phyloP scores from a whole-genome alignment of 2,113 vertebrate species.

The Puntigrus tetrazona region DNA sequence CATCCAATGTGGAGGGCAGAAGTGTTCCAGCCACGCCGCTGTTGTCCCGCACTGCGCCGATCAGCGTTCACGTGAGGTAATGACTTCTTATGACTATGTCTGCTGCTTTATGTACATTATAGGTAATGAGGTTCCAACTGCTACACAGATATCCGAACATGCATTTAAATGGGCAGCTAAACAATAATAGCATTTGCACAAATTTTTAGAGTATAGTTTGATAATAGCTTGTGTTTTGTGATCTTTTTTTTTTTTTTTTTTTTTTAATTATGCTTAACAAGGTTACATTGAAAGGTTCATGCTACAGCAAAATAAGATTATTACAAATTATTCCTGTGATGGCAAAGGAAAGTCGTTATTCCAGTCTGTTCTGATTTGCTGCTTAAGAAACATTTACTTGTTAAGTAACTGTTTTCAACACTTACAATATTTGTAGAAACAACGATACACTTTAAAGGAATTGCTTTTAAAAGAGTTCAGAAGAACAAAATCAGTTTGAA shows the following conservation, averaged over 20 bases:
- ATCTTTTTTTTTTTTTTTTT: no score
- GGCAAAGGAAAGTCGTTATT: background rate
- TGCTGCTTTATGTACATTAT: background rate
- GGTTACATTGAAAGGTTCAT: background rate
- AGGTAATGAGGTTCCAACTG: background rate
- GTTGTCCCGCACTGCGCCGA: slow-evolving; percentile 78
- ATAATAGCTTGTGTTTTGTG: background rate
- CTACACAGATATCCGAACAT: background rate
- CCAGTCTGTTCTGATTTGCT: background rate
- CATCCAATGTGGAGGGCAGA: slow-evolving; percentile 84
- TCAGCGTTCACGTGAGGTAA: slow-evolving; percentile 85
- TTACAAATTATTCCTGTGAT: background rate
- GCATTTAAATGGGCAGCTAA: background rate
- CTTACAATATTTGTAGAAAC: background rate
- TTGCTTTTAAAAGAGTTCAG: background rate
- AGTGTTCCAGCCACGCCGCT: slow-evolving; percentile 88
- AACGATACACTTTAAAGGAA: background rate
- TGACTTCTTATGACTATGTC: background rate
- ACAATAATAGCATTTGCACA: background rate
- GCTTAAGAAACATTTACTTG: background rate
- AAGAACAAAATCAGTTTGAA: background rate
- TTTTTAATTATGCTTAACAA: background rate
- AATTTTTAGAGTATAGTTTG: background rate
- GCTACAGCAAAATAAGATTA: background rate
- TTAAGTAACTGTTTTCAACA: background rate